Conservation (phyloP, 2,113 vertebrate species). For the Miniopterus natalensis region DNA sequence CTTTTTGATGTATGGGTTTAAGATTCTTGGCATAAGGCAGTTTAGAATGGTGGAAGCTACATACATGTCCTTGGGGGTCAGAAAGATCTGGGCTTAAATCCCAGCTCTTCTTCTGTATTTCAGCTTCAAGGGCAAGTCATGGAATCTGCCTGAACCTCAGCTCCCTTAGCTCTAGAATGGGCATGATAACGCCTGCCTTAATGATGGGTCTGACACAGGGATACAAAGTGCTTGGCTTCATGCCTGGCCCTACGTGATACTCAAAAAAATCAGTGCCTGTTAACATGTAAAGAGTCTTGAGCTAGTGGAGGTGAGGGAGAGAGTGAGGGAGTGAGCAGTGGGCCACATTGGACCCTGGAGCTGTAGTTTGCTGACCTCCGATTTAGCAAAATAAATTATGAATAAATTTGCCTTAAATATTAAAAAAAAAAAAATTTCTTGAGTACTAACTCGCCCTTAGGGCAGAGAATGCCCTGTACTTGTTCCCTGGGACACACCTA, state of each 20-base stretch:
- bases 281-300: background rate
- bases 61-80: background rate
- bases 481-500: background rate
- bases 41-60: background rate
- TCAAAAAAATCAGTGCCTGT: background rate
- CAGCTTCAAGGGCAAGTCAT: background rate
- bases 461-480: background rate
- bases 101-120: background rate
- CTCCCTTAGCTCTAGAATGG: background rate
- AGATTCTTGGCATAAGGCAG: background rate
- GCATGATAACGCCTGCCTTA: no score
- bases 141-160: background rate
- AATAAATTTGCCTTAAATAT: background rate
- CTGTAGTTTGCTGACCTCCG: background rate
- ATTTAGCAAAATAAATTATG: background rate
- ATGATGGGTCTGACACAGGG: background rate
- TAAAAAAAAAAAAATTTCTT: background rate
- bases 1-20: background rate
- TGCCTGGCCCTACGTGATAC: no score
- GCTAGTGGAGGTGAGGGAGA: background rate
- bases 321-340: no score
- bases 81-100: background rate
- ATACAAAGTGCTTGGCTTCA: background rate
- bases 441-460: background rate
- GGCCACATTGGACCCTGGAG: background rate